These are phyloP conservation scores for Patiria pectinifera DNA, from an alignment of 53 echinoderm and acorn worm species.

Conservation along the genomic window DNA sequence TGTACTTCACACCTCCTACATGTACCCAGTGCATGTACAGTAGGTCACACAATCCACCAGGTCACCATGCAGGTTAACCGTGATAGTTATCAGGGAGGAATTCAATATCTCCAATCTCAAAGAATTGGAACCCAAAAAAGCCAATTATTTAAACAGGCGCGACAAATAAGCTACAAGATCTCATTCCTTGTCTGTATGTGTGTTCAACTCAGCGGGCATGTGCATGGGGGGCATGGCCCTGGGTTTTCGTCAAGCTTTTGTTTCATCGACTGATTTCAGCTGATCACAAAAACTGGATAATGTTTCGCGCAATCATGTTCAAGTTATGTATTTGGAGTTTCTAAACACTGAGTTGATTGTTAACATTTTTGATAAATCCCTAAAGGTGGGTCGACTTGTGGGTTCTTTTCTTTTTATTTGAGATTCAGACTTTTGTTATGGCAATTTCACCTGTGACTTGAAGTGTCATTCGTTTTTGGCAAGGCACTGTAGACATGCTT, in stretches of 20 bases:
- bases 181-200: background rate
- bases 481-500: background rate
- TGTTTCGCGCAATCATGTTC: conserved; percentile 8
- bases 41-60: background rate
- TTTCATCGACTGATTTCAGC: conserved; percentile 22
- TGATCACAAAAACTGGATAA: background rate
- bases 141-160: conserved; percentile 7
- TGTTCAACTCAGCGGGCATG: background rate
- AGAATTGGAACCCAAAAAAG: background rate
- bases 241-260: background rate
- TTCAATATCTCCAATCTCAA: background rate
- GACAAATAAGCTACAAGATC: background rate
- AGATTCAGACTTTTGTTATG: background rate
- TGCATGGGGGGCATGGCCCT: background rate
- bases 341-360: background rate
- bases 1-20: background rate
- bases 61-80: background rate
- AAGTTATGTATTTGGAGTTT: background rate
- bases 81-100: conserved; percentile 5
- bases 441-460: background rate
- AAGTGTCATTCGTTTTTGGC: background rate
- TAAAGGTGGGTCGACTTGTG: background rate
- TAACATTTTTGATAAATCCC: background rate
- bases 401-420: background rate
- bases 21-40: background rate